Base-by-base conservation (phyloP, 2,797 vertebrate species). In the Pteropus rufus region DNA sequence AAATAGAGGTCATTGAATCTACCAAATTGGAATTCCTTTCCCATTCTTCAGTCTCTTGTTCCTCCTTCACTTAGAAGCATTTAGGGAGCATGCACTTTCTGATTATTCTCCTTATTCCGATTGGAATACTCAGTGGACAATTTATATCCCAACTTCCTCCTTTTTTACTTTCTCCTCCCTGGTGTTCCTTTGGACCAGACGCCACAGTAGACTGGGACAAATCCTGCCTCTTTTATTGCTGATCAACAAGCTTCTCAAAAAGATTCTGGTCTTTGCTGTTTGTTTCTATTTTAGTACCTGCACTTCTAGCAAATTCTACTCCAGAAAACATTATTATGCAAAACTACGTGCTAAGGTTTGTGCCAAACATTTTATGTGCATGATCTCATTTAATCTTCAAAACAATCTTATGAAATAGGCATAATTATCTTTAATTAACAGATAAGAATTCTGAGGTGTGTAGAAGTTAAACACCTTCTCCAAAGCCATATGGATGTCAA, bases 221-320 rank as follows among this genome's bases (percentile, higher is more conserved):
- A 52, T 80, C 29, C 60, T 54, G 29, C 9, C 10, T 24, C 7
- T 67, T 11, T 64, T 46, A 6, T 34, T 4, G 19, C 26, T 21
- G 0, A 4, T 80, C 49, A 39, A 34, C 18, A 75, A 49, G 6
- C 7, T 21, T 60, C n/a, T 93, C n/a, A 52, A 82, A 64, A 69
- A 94, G 52, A 80, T 86, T 85, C 16, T 44, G 7, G 9, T 90
- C 18, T 34, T 75, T 64, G 21, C 8, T 92, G 19, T 76, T 79
- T 72, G 4, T 76, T 95, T 97, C 69, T 39, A 19, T 60, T 91
- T 95, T 67, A 89, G 15, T 82, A 54, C 41, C 67, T 69, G 9
- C n/a, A 72, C 18, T 91, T 93, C 56, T 58, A 94, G 70, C 24
- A 84, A 91, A 91, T 87, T 97, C 60, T 95, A 73, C n/a, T 85